Conservation (phyloP, 2,888 invertebrate genomes). For the Drosophila kanekoi region DNA sequence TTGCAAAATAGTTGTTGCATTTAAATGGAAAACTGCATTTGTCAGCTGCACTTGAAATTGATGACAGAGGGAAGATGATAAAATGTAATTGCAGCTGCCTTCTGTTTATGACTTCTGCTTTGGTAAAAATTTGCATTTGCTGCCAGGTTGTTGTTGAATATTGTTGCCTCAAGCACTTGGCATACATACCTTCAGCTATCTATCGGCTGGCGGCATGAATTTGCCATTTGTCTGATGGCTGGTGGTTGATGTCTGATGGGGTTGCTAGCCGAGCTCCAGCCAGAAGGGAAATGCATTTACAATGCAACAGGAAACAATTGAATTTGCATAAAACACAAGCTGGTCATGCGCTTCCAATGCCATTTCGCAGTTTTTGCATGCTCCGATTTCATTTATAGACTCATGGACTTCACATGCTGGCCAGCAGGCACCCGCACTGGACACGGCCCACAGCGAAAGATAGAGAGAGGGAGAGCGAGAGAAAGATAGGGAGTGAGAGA, state of each 20-base stretch:
- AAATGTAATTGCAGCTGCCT: background rate
- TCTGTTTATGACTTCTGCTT: constrained; percentile 8
- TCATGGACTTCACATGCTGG: constrained; percentile 6
- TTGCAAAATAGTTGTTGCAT: background rate
- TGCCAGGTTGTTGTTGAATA: constrained; percentile 14
- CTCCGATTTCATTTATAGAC: constrained; percentile 52
- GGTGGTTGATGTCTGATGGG: constrained; percentile 9
- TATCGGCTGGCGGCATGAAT: constrained; percentile 34
- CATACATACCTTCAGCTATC: constrained; percentile 26
- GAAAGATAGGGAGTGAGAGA: too few relatives aligned
- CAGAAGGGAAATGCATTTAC: constrained; percentile 55
- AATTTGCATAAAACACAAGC: constrained; percentile 75
- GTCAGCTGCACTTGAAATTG: background rate
- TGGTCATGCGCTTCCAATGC: constrained; percentile 53
- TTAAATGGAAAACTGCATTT: constrained; percentile 2
- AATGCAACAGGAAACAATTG: constrained; percentile 79
- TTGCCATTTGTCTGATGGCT: constrained; percentile 30
- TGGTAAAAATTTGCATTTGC: constrained; percentile 19
- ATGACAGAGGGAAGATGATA: constrained; percentile 1
- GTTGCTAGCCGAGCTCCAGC: constrained; percentile 26
- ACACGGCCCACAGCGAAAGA: background rate
- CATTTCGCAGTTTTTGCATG: constrained; percentile 53
- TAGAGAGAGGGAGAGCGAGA: too few relatives aligned
- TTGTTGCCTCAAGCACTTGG: constrained; percentile 22
- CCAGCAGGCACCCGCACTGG: constrained; percentile 1